Evolutionary conservation across 2,113 vertebrate genomes (phyloP).

Genomic region (Colossoma macropomum): DNA sequence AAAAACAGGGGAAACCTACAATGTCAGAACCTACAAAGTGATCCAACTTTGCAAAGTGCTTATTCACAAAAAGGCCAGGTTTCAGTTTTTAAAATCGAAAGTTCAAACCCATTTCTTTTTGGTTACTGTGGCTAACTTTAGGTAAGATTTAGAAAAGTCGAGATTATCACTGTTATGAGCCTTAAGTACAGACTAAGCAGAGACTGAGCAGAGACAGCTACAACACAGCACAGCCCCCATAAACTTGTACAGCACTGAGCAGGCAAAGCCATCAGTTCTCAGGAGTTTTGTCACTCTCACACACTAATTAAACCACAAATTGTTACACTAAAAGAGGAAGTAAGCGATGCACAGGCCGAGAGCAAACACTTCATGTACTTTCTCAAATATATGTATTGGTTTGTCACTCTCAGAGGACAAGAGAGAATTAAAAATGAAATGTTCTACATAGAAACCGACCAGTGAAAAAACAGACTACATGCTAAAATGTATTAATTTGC

Average conservation of each 20-base stretch:
- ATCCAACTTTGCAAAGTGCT: no score
- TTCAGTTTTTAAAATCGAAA: no score
- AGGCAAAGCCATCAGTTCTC: background rate
- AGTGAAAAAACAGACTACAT: conserved; percentile 5
- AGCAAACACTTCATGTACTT: conserved; percentile 77
- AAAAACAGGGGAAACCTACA: no score
- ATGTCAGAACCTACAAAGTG: no score
- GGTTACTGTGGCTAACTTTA: no score
- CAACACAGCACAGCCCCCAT: background rate
- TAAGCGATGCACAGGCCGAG: conserved; percentile 74
- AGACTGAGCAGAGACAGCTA: background rate
- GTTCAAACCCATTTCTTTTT: no score
- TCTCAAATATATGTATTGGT: conserved; percentile 50
- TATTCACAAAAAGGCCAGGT: no score
- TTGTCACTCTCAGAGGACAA: background rate
- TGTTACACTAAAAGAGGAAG: conserved; percentile 79
- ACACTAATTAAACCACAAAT: conserved; percentile 80
- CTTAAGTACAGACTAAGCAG: conserved; percentile 58
- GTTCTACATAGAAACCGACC: conserved; percentile 3
- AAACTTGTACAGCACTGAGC: background rate
- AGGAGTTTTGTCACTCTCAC: conserved; percentile 74
- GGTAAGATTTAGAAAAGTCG: no score
- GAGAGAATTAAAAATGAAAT: background rate
- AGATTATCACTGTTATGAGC: no score
- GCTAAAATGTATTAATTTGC: conserved; percentile 36